phyloP scores from a whole-genome alignment of 2,888 invertebrate genomes.

The Aethes cnicana region DNA sequence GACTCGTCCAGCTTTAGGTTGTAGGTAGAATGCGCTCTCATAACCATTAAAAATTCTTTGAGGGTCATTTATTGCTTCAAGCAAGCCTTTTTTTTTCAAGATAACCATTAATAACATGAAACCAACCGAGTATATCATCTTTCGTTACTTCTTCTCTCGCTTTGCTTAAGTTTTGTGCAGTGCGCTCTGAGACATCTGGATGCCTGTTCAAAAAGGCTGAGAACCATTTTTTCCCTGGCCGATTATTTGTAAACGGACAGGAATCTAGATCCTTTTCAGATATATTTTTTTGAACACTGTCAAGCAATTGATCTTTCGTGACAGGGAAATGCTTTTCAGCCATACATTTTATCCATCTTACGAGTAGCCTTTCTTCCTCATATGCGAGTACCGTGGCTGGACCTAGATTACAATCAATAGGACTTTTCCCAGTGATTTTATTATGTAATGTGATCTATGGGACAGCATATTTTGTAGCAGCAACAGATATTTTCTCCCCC shows the following conservation, averaged over 20 bases:
- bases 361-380: neutral
- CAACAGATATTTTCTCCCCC: neutral
- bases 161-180: constrained; percentile 39
- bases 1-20: constrained; percentile 41
- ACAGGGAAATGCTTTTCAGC: constrained; percentile 2
- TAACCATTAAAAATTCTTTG: constrained; percentile 42
- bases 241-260: constrained; percentile 37
- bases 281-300: constrained; percentile 33
- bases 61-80: constrained; percentile 35
- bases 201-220: constrained; percentile 39
- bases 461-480: neutral
- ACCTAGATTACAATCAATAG: neutral
- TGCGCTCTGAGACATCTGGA: constrained; percentile 35
- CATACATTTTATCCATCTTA: neutral
- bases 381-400: constrained; percentile 1
- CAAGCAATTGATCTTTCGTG: constrained; percentile 3
- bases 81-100: constrained; percentile 25
- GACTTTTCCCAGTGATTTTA: too few relatives aligned
- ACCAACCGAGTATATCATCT: constrained; percentile 39
- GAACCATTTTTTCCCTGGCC: constrained; percentile 44
- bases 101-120: constrained; percentile 36
- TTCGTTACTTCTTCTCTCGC: constrained; percentile 35
- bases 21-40: constrained; percentile 41
- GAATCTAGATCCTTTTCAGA: constrained; percentile 14
- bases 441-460: neutral